Base-by-base conservation (phyloP, 2,797 vertebrate species). In the Geotrypetes seraphini region DNA sequence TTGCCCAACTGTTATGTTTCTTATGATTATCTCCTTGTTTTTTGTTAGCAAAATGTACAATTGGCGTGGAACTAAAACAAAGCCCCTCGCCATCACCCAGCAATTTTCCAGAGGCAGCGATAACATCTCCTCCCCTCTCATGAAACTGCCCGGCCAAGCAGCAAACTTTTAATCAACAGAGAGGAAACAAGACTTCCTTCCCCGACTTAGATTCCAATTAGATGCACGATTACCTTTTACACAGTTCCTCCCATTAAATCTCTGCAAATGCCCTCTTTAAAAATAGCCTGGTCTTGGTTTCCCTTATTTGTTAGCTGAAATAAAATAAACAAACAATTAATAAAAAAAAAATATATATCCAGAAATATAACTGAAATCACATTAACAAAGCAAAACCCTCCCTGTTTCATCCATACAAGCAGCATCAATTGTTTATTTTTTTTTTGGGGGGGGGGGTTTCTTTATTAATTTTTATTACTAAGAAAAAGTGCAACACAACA, bases 111-210 rank as follows among this genome's bases (percentile, higher is more conserved):
- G 63, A 14, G 29, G 36, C 12, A 14, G 1, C 0, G 64, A 75
- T 77, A 77, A 63, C 50, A 62, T 78, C 75, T 69, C 49, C 39
- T 39, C 67, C 57, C 63, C 39, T 38, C 6, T 51, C 63, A 57
- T 68, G 57, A 55, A 66, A 42, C 53, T 57, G 55, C 37, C 44
- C 43, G 63, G 67, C 46, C 27, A 66, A 66, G 60, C 40, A 4
- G 19, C 33, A 63, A 63, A 63, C 65, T 55, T 57, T 65, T 71
- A 69, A 71, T 75, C 73, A 77, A 58, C 47, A 61, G 41, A 50
- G 55, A 71, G 71, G 79, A 83, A 83, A 50, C 52, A 63, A 63
- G 42, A 28, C 40, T 84, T 76, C 81, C 76, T 81, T 79, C 71
- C 63, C 47, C 1, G 31, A 60, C 53, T 35, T 32, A 34, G 53